A percentile compares a stretch with the other conserved stretches of the same genome.
phyloP scores from a whole-genome alignment of 2,888 invertebrate genomes.

The Callinectes sapidus region DNA sequence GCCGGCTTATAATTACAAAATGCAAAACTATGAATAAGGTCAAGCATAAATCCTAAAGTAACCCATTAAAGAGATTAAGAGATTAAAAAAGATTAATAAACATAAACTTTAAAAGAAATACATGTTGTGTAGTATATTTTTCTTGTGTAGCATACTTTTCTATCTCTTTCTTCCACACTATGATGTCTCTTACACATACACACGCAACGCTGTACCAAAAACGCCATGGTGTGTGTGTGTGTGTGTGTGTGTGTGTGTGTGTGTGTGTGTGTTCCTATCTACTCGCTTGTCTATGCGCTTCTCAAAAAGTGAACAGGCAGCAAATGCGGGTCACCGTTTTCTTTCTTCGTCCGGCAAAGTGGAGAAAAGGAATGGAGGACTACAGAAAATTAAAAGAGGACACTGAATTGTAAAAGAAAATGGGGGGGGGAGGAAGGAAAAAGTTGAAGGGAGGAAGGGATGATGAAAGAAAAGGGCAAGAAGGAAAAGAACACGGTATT shows the following conservation, averaged over 20 bases:
- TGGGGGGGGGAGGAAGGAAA: neutral
- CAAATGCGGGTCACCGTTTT: neutral
- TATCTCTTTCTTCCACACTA: neutral
- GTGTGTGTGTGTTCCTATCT: neutral
- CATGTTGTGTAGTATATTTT: too few species aligned
- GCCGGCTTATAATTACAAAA: neutral
- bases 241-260: constrained; percentile 20
- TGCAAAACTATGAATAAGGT: neutral
- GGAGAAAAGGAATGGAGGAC: neutral
- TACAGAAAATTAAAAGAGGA: neutral
- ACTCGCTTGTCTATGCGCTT: neutral
- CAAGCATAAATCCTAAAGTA: neutral
- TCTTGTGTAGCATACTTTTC: neutral
- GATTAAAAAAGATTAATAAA: neutral
- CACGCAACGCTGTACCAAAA: neutral
- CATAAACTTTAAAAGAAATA: too few species aligned
- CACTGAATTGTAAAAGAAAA: neutral
- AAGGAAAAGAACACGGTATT: neutral
- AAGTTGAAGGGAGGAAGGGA: neutral
- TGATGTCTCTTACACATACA: neutral
- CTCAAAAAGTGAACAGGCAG: neutral
- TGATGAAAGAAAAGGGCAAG: neutral
- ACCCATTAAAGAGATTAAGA: neutral
- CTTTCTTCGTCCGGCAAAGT: neutral
- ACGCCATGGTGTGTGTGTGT: neutral